Evolutionary conservation across 2,888 invertebrate species (phyloP), one percentile per base, ranked within the genome.

Genomic region (Ferdinandea cuprea): DNA sequence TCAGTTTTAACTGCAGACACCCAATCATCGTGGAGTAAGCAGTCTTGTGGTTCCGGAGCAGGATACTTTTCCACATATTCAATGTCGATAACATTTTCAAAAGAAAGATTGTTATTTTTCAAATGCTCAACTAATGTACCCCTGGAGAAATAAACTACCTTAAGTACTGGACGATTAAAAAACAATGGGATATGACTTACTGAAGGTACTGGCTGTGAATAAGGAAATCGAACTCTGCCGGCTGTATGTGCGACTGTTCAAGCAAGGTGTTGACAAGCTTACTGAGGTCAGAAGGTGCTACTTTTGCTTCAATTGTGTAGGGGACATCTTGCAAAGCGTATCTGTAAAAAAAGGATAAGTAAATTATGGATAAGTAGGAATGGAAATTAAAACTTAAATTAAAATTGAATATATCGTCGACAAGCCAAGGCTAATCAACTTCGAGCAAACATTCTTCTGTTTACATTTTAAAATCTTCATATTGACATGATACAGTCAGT

Each of bases 11-110:
- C 94, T 46, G 96, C 94, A 17, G 97, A 95, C n/a, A 99, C 97
- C 99, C 99, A 99, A 89, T 99, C 99, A 91, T 99, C 98, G 88
- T 99, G 98, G 89, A 97, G 93, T 85, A 99, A 92, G 89, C 97
- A 97, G 89, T 98, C 96, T 89, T 97, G 94, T 0, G 99, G 98
- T 87, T 96, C 94, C 0, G 99, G 99, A 0, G 98, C 95, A 9
- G 98, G 97, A 86, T 95, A 95, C 86, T 96, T 94, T 89, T 97
- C 96, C 19, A 99, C 92, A 91, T 99, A 99, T 91, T 99, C 99
- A 59, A 99, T 93, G 85, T 96, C 95, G 85, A 99, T 92, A 8
- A 96, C 95, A 65, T 94, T 93, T 92, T 99, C 99, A 56, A 94
- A 94, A 0, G 96, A 96, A 8, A 95, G 92, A 40, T 93, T 93